phyloP scores from a whole-genome alignment of 2,113 vertebrate species.

The Phycodurus eques region DNA sequence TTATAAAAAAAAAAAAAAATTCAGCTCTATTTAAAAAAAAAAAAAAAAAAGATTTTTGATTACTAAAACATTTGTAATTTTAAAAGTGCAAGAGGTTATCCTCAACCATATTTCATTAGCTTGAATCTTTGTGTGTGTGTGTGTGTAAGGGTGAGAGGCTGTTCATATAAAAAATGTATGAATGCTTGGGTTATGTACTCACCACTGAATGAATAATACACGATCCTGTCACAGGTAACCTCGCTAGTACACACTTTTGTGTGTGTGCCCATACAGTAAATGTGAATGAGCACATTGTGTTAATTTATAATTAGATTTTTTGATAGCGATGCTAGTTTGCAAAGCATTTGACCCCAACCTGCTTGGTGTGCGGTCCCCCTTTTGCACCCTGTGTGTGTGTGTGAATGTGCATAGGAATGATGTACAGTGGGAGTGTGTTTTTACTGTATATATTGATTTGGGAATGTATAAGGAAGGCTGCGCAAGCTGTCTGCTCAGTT shows the following conservation, averaged over 20 bases:
- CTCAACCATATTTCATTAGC: neutral
- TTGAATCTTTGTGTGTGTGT: constrained; percentile 15
- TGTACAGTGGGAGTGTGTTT: neutral
- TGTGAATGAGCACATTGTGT: neutral
- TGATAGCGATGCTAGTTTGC: neutral
- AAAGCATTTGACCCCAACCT: neutral
- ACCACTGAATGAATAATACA: constrained; percentile 73
- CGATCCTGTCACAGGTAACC: constrained; percentile 73
- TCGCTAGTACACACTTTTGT: constrained; percentile 56
- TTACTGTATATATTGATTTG: neutral
- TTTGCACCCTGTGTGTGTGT: too few species aligned
- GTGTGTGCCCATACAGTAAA: neutral
- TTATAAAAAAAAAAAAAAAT: neutral
- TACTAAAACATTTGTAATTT: too few species aligned
- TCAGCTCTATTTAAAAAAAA: neutral
- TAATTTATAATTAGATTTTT: neutral
- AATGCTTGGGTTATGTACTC: constrained; percentile 68
- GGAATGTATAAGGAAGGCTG: neutral
- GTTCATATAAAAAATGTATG: constrained; percentile 71
- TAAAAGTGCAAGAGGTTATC: neutral
- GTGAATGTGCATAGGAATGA: neutral
- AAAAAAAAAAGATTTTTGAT: too few species aligned
- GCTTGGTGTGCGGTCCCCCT: neutral
- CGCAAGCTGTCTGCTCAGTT: too few species aligned
- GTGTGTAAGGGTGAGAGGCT: constrained; percentile 35